Base-by-base conservation (phyloP, 2,888 invertebrate species). In the Chironomus riparius region DNA sequence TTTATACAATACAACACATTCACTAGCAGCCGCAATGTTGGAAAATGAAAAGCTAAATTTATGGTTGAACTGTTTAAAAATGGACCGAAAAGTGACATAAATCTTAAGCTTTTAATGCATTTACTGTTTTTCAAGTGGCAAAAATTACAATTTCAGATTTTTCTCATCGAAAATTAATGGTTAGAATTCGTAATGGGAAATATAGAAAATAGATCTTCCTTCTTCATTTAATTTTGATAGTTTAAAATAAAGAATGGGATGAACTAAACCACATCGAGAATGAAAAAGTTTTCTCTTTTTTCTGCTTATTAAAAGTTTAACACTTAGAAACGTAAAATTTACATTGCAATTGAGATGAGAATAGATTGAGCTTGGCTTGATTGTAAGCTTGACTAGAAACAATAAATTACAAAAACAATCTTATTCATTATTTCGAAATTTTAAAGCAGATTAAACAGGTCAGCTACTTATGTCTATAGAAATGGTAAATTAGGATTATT, bases 11-110 rank as follows among this genome's bases (percentile, higher is more conserved):
- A 65, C 65, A n/a, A 56, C 56, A 56, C 56, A 56, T 18, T 18
- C 56, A 56, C 7, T 18, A 50, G 15, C 4, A 50, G 13, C 50
- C 62, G 24, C 62, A 65, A 50, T 50, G 50, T 2, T 50, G 50
- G 50, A 50, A 50, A 50, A 22, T 21, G 24, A 65, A 65, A 65
- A 65, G 21, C 47, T 56, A 22, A 71, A 71, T 56, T 71, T 71
- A 61, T 38, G 13, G 56, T n/a, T 61, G n/a, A 13, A 56, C 72
- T 61, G 7, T 22, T n/a, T 22, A 28, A 61, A 72, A 61, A 61
- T 61, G 61, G 22, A 61, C 28, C n/a, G 18, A 61, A 61, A 72
- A 61, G 15, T 38, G n/a, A 61, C 72, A 72, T 72, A 72, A 72
- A 72, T 72, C 72, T 72, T 72, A 13, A 13, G 38, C 13, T 68